Conservation (phyloP, 1,140 invertebrate genomes). For the Vanessa atalanta region DNA sequence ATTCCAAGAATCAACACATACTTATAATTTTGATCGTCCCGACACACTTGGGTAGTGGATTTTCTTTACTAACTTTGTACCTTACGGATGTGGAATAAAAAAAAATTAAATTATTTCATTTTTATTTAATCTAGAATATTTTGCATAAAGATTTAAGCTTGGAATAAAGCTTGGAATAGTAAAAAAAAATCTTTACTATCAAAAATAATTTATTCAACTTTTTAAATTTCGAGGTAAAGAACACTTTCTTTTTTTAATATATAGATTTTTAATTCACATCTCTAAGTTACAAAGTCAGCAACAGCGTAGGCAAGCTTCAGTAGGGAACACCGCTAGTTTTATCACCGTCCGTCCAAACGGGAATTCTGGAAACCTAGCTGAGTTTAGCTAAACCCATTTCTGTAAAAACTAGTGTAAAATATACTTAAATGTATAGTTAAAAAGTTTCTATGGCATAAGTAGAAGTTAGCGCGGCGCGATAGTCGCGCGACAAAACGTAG, state of each 20-base stretch:
- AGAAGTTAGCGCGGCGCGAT: conserved; percentile 12
- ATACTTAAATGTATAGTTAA: conserved; percentile 35
- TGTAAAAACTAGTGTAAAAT: conserved; percentile 50
- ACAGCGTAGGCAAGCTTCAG: conserved; percentile 34
- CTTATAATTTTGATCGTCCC: neutral
- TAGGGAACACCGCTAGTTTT: conserved; percentile 43
- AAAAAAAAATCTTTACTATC: no score
- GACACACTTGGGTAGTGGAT: no score
- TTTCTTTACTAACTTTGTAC: no score
- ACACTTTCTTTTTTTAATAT: neutral
- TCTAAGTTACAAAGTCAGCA: neutral
- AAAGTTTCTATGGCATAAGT: conserved; percentile 25
- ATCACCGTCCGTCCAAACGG: conserved; percentile 67
- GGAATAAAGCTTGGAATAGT: no score
- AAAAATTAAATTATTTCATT: no score
- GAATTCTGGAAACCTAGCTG: conserved; percentile 52
- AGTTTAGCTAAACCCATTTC: conserved; percentile 48
- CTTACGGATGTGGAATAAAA: neutral
- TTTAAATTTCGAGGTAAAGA: no score
- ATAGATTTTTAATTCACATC: neutral
- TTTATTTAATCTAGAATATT: no score
- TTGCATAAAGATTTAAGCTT: no score
- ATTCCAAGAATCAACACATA: neutral
- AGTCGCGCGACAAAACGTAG: conserved; percentile 31
- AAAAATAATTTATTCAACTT: no score